Base-by-base conservation (phyloP, 2,113 vertebrate species). In the Lampris incognitus region DNA sequence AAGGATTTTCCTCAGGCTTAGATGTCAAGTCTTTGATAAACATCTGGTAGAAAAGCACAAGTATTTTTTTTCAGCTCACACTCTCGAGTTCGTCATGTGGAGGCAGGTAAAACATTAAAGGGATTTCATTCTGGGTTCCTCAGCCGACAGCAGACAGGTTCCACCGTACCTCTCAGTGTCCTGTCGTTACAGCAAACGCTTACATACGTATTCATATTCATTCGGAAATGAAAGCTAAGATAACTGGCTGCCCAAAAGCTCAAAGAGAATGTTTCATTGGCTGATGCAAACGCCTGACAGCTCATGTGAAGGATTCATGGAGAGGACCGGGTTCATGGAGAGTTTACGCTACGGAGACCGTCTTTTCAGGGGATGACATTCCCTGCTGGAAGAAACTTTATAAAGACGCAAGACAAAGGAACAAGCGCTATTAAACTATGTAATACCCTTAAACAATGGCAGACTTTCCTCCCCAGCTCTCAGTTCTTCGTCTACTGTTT, bases 251-350 rank as follows among this genome's bases (percentile, higher is more conserved):
- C 57, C 84, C 78, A 48, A 6, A 72, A 77, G 77, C 72, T 74
- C 40, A 49, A 66, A 84, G 42, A 6, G 48, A 70, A 24, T 24
- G 24, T 70, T 77, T 52, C 42, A 56, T 55, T 50, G 80, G 72
- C 74, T 87, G 86, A 88, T 75, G 89, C 73, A 83, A 86, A 62
- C 76, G 64, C 77, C 64, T 63, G 76, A 85, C 72, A 90, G 84
- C 77, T 88, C 67, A 49, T 13, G 74, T 7, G 24, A 24, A 5
- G 11, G 57, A 78, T 86, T 85, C 81, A 85, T 6, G 46, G 0
- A 51, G 72, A 77, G 87, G 82, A 79, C 82, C 82, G 59, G 73
- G 84, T 88, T 89, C 85, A 76, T 6, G 50, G 46, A 0, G 74
- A 87, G 84, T 85, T 86, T 74, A n/a, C 72, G 11, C 85, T 74